These are phyloP conservation scores for Teleiodes luculella DNA, from an alignment of 2,888 invertebrate genomes.

Conservation along the genomic window DNA sequence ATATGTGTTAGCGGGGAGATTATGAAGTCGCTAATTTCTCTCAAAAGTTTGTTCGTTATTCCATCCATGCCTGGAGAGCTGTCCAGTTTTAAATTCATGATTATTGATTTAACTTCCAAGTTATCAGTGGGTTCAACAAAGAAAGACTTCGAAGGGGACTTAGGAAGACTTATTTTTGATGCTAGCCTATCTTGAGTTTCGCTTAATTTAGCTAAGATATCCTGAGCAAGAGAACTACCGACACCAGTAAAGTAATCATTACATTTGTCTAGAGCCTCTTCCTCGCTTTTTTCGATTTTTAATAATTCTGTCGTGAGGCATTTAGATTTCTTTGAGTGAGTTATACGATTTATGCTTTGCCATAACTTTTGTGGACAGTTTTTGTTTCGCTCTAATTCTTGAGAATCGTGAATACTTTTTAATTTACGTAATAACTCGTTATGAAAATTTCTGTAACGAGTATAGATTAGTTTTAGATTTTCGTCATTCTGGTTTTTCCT, in stretches of 20 bases:
- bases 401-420: conserved; percentile 6
- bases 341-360: conserved; percentile 12
- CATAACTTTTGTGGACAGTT: conserved; percentile 17
- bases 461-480: neutral
- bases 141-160: conserved; percentile 8
- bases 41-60: conserved; percentile 16
- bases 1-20: conserved; percentile 16
- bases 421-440: conserved; percentile 15
- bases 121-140: conserved; percentile 19
- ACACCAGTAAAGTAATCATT: conserved; percentile 18
- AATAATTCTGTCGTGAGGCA: neutral
- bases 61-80: conserved; percentile 20
- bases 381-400: conserved; percentile 8
- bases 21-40: conserved; percentile 11
- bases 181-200: conserved; percentile 1
- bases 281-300: neutral
- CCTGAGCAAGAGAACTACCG: conserved; percentile 15
- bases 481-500: conserved; percentile 10
- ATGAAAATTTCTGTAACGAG: conserved; percentile 12
- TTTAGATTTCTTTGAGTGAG: conserved; percentile 1
- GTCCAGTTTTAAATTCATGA: conserved; percentile 12
- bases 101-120: conserved; percentile 10
- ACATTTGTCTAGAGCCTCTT: conserved; percentile 13
- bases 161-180: neutral
- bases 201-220: neutral